Conservation (phyloP, 2,888 invertebrate genomes). For the Plagodis pulveraria region DNA sequence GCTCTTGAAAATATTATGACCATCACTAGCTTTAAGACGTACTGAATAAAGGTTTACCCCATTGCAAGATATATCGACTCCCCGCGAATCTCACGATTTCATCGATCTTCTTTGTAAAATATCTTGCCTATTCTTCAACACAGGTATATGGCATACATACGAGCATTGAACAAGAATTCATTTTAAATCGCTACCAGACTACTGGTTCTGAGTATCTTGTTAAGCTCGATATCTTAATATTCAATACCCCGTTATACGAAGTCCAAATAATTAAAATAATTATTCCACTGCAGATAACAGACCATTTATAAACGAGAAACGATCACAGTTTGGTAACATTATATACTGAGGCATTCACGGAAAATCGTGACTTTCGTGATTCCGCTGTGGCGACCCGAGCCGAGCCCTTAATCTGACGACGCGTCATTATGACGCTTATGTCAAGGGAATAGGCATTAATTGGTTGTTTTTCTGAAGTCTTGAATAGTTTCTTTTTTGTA, state of each 20-base stretch:
- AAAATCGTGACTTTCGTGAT: constrained; percentile 62
- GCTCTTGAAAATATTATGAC: no score
- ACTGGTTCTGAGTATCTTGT: no score
- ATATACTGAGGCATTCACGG: constrained; percentile 45
- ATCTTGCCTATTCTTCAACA: no score
- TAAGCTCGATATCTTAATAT: constrained; percentile 38
- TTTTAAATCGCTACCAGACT: no score
- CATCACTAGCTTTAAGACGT: no score
- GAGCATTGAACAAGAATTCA: no score
- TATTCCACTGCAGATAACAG: constrained; percentile 23
- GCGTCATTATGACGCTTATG: constrained; percentile 52
- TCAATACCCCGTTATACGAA: constrained; percentile 39
- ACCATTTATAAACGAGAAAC: constrained; percentile 24
- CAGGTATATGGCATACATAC: no score
- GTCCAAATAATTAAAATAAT: constrained; percentile 23
- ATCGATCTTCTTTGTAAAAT: no score
- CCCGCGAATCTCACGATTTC: no score
- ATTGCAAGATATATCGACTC: no score
- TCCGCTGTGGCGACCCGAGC: constrained; percentile 32
- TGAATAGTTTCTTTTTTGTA: no score
- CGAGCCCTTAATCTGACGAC: constrained; percentile 53
- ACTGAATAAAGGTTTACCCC: no score
- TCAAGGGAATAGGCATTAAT: constrained; percentile 33
- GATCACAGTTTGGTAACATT: constrained; percentile 38
- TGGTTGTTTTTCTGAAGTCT: constrained; percentile 14